A percentile compares a stretch with the other conserved stretches of the same genome.
These are phyloP conservation scores for Charaxes varanes DNA, from an alignment of 1,140 invertebrate species.

Conservation along the genomic window DNA sequence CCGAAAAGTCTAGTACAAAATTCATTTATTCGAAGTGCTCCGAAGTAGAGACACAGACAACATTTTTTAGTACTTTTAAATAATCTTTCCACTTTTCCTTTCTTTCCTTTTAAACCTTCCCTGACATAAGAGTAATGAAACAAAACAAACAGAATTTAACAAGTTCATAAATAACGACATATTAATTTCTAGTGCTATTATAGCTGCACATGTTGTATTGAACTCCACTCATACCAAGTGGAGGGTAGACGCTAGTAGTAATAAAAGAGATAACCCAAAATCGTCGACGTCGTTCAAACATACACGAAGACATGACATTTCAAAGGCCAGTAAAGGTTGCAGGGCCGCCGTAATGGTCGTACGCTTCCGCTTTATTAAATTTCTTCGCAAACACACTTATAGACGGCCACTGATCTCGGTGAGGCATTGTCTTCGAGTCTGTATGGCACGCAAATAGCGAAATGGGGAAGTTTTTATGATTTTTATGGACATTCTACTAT, in stretches of 20 bases:
- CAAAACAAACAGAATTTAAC: neutral
- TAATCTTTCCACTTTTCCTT: no score
- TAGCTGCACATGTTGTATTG: no score
- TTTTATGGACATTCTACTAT: slow-evolving; percentile 13
- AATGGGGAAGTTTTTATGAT: slow-evolving; percentile 34
- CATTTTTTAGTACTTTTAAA: no score
- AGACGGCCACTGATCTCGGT: slow-evolving; percentile 52
- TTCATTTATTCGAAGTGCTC: neutral
- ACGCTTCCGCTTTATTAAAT: slow-evolving; percentile 73
- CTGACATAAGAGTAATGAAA: no score
- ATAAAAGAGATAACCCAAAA: no score
- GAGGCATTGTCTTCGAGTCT: slow-evolving; percentile 58
- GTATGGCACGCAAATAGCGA: slow-evolving; percentile 64
- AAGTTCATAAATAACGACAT: slow-evolving; percentile 7
- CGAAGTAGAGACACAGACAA: no score
- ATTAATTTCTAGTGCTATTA: slow-evolving; percentile 12
- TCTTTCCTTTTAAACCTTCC: no score
- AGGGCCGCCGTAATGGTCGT: slow-evolving; percentile 53
- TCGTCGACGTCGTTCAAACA: no score
- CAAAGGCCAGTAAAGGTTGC: slow-evolving; percentile 21
- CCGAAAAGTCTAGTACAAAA: neutral
- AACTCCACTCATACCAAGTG: no score
- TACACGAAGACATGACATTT: slow-evolving; percentile 16
- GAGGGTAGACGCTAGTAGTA: no score
- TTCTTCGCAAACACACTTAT: slow-evolving; percentile 72